Evolutionary conservation across 2,113 vertebrate species (phyloP).

Genomic region (Rafetus swinhoei): DNA sequence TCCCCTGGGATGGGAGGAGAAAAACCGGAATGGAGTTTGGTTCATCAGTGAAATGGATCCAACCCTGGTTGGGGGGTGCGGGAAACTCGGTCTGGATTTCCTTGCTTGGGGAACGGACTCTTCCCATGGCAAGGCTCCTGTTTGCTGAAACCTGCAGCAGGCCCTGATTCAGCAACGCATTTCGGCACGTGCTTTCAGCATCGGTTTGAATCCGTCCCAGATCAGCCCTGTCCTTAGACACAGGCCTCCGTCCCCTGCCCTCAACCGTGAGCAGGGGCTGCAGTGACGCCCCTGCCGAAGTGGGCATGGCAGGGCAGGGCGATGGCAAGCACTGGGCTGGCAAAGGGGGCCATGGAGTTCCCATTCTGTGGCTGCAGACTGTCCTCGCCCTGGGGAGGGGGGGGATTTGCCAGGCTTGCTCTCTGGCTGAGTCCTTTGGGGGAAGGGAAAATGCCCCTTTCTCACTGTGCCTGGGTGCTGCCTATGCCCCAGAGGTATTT

Average conservation of each 20-base stretch:
- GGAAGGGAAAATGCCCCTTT: background rate
- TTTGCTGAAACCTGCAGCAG: background rate
- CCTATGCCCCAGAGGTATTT: background rate
- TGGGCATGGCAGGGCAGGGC: accelerated
- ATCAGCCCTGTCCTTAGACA: background rate
- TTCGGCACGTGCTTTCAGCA: background rate
- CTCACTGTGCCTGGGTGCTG: background rate
- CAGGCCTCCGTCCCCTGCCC: no score
- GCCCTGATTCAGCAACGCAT: background rate
- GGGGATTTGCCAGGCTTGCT: background rate
- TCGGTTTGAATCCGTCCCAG: background rate
- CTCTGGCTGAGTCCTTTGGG: background rate
- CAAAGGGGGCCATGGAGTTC: background rate
- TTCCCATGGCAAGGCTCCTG: background rate
- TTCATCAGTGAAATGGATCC: background rate
- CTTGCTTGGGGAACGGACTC: background rate
- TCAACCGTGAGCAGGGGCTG: no score
- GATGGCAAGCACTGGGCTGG: background rate
- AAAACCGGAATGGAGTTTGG: background rate
- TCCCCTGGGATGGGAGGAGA: background rate
- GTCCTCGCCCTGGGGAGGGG: background rate
- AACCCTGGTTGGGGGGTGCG: background rate
- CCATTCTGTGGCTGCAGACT: background rate
- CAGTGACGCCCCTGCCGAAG: no score
- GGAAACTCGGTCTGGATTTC: background rate